These are phyloP conservation scores for Neoseiulus cucumeris DNA, from an alignment of 1,140 invertebrate species.

Conservation along the genomic window DNA sequence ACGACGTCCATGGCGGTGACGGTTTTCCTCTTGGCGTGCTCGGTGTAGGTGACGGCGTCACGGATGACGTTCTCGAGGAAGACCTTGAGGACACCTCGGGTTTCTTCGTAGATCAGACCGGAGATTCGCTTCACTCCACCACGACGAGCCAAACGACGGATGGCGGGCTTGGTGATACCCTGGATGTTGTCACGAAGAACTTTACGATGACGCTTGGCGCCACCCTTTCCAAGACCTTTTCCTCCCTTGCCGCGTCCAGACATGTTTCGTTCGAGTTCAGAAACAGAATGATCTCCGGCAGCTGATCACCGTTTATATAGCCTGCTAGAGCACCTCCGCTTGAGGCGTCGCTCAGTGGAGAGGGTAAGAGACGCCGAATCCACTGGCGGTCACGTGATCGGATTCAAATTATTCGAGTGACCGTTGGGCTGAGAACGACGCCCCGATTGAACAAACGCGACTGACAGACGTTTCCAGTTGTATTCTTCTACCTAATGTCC, in stretches of 20 bases:
- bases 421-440: no score
- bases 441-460: no score
- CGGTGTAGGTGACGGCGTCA: slow-evolving; percentile 61
- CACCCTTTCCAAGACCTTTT: slow-evolving; percentile 28
- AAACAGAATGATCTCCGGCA: no score
- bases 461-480: no score
- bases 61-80: slow-evolving; percentile 62
- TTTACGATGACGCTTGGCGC: slow-evolving; percentile 28
- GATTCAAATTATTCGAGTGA: no score
- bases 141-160: slow-evolving; percentile 42
- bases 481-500: no score
- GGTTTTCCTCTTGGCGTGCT: slow-evolving; percentile 60
- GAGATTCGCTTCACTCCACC: slow-evolving; percentile 55
- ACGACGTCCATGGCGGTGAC: slow-evolving; percentile 69
- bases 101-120: slow-evolving; percentile 48
- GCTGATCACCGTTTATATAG: no score
- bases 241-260: slow-evolving; percentile 29
- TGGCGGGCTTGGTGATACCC: slow-evolving; percentile 46
- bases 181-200: slow-evolving; percentile 48
- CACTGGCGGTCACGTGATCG: no score
- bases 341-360: no score
- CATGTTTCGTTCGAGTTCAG: slow-evolving; percentile 17
- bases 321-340: no score
- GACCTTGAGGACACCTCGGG: slow-evolving; percentile 47
- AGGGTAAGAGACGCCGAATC: no score